These are phyloP conservation scores for Ostrea edulis DNA, from an alignment of 1,140 invertebrate genomes.

Conservation along the genomic window DNA sequence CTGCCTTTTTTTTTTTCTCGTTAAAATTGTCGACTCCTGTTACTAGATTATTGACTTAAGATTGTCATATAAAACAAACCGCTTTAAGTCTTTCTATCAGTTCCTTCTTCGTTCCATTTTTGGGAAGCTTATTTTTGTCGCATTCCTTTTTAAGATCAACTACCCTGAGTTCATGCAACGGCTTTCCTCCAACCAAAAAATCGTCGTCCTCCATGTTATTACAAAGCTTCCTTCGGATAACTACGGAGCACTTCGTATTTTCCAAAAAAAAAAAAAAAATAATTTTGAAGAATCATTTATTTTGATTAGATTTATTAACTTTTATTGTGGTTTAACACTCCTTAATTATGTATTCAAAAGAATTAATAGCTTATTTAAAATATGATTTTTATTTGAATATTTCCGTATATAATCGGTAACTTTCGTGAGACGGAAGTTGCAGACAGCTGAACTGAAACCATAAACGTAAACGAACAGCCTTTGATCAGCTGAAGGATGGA, in stretches of 20 bases:
- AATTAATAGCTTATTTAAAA: too few species aligned
- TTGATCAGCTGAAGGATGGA: neutral
- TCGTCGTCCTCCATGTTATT: conserved; percentile 78
- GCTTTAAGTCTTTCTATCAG: conserved; percentile 77
- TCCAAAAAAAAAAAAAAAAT: neutral
- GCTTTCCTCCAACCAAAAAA: conserved; percentile 72
- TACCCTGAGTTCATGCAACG: conserved; percentile 76
- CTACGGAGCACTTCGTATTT: conserved; percentile 2
- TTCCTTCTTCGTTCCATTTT: conserved; percentile 77
- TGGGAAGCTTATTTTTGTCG: conserved; percentile 78
- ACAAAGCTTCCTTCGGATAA: neutral
- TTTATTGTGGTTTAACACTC: too few species aligned
- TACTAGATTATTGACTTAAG: neutral
- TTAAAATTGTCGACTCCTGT: neutral
- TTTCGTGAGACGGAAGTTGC: conserved; percentile 9
- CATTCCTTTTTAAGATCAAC: conserved; percentile 79
- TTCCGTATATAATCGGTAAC: neutral
- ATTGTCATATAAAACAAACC: conserved; percentile 65
- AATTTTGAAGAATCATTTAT: neutral
- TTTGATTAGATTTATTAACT: neutral
- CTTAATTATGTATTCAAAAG: too few species aligned
- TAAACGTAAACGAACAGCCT: neutral
- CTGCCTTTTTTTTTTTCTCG: neutral
- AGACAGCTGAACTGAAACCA: neutral
- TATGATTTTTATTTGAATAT: neutral